These are phyloP conservation scores for Montipora capricornis DNA, from an alignment of 64 coral and sea anemone genomes.

Conservation along the genomic window DNA sequence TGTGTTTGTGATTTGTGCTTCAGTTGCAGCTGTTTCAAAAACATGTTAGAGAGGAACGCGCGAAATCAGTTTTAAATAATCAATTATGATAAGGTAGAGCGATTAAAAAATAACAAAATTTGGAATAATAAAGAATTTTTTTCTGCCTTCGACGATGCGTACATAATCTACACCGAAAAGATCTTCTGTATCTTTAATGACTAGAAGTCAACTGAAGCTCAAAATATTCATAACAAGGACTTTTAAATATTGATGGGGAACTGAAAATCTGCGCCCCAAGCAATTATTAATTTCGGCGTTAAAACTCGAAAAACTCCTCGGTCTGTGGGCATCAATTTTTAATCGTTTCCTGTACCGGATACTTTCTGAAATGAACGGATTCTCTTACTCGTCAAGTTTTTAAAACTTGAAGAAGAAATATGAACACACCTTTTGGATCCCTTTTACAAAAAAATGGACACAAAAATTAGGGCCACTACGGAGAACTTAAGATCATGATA, in stretches of 20 bases:
- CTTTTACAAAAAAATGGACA: not conserved
- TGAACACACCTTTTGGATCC: not conserved
- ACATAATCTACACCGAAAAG: no score
- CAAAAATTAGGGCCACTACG: not conserved
- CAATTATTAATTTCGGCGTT: not conserved
- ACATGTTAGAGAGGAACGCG: not conserved
- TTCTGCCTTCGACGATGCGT: not conserved
- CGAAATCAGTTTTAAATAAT: no score
- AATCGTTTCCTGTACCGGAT: not conserved
- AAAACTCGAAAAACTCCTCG: not conserved
- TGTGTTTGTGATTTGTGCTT: not conserved
- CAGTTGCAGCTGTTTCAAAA: conserved; percentile 1
- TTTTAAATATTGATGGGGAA: conserved; percentile 23
- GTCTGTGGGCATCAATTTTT: not conserved
- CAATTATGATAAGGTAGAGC: not conserved
- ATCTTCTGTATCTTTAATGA: not conserved
- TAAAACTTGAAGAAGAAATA: not conserved
- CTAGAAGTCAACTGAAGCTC: not conserved
- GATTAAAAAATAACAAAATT: not conserved
- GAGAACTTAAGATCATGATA: not conserved
- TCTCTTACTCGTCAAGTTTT: not conserved
- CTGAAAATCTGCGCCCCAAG: not conserved
- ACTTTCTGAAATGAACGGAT: not conserved
- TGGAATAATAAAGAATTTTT: not conserved
- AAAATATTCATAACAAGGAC: not conserved